These are phyloP conservation scores for Nemopilema nomurai DNA, from an alignment of 30 jellyfish, hydroid and myxozoan genomes.

Conservation along the genomic window DNA sequence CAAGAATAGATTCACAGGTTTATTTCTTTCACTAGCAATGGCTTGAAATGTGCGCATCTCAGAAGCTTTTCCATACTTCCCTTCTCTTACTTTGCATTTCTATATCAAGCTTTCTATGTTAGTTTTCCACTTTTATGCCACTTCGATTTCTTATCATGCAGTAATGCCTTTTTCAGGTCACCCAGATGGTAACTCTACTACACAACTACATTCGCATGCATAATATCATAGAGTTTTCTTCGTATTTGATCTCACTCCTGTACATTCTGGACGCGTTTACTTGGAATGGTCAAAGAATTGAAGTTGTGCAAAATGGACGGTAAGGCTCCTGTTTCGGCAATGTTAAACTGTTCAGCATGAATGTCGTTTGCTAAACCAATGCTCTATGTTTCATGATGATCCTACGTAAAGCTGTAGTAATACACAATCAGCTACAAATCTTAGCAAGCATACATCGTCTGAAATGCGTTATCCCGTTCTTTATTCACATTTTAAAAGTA, in stretches of 20 bases:
- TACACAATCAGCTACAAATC: background rate
- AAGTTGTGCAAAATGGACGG: constrained; percentile 73
- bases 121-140: background rate
- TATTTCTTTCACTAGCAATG: too few relatives aligned
- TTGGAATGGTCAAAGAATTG: constrained; percentile 77
- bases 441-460: too few relatives aligned
- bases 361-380: background rate
- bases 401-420: background rate
- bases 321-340: background rate
- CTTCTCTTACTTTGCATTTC: too few relatives aligned
- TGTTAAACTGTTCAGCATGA: background rate
- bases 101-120: background rate
- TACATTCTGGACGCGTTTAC: constrained; percentile 80
- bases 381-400: background rate
- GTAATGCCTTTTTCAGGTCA: constrained; percentile 56
- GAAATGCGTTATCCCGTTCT: too few relatives aligned
- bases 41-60: too few relatives aligned
- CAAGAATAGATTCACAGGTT: too few relatives aligned
- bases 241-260: constrained; percentile 73
- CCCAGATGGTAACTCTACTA: constrained; percentile 75
- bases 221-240: constrained; percentile 68
- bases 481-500: too few relatives aligned
- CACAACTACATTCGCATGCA: constrained; percentile 86
- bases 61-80: too few relatives aligned
- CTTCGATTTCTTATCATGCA: background rate